These are phyloP conservation scores for Willisornis vidua DNA, from an alignment of 2,113 vertebrate genomes.

Conservation along the genomic window DNA sequence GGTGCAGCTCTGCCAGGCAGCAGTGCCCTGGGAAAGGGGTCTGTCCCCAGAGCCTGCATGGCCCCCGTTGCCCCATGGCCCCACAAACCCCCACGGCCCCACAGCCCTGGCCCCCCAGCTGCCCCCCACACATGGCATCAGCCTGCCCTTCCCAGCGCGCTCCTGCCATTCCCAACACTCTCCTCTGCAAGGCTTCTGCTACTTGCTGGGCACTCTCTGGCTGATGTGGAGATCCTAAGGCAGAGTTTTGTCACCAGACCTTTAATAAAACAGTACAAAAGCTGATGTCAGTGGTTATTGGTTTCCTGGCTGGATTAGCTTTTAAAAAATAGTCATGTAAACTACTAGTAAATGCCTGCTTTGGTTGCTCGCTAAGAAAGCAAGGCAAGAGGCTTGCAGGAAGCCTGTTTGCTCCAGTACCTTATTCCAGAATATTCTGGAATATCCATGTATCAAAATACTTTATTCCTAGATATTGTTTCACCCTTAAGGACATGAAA, in stretches of 20 bases:
- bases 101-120: too few species aligned
- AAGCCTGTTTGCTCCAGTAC: not conserved
- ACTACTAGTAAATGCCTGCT: not conserved
- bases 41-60: not conserved
- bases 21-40: not conserved
- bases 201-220: not conserved
- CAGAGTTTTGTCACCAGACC: not conserved
- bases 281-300: not conserved
- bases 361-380: not conserved
- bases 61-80: not conserved
- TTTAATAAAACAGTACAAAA: not conserved
- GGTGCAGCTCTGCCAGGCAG: not conserved
- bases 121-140: accelerated
- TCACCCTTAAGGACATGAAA: not conserved
- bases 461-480: not conserved
- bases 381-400: not conserved
- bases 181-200: not conserved
- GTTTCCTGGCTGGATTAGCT: not conserved
- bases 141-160: accelerated
- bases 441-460: not conserved
- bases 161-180: accelerated
- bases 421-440: not conserved
- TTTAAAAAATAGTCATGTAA: not conserved
- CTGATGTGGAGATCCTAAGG: not conserved
- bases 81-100: too few species aligned